Evolutionary conservation across 2,113 vertebrate genomes (phyloP).

Genomic region (Lasiurus cinereus): DNA sequence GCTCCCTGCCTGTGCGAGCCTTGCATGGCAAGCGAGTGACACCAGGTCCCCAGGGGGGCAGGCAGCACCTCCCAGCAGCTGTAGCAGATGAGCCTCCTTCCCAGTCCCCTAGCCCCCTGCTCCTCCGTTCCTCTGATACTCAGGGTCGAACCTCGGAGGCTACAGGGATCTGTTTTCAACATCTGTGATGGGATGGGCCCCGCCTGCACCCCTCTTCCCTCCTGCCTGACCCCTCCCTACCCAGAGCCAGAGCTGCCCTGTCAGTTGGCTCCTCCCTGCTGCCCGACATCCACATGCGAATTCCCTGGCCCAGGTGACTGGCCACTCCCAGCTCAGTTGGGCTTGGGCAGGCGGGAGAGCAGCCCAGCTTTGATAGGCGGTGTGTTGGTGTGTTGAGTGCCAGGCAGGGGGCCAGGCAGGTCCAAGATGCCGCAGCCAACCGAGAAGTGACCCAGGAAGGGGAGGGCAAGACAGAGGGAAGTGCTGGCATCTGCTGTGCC

Average conservation of each 20-base stretch:
- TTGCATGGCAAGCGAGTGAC: not conserved
- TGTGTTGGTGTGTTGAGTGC: not conserved
- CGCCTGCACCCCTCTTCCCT: not conserved
- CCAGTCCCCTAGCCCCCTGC: too few species aligned
- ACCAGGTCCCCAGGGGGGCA: not conserved
- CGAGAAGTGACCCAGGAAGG: rapidly evolving
- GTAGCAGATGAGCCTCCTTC: not conserved
- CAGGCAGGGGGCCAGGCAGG: not conserved
- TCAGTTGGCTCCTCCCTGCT: not conserved
- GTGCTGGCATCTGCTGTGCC: not conserved
- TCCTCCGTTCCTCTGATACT: not conserved
- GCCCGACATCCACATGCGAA: not conserved
- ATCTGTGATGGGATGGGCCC: not conserved
- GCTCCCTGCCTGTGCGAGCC: not conserved
- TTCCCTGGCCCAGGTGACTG: not conserved
- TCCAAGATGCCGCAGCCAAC: not conserved
- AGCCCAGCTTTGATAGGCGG: not conserved
- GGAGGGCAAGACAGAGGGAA: not conserved
- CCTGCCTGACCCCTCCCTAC: not conserved
- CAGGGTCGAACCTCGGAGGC: too few species aligned
- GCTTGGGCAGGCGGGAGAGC: not conserved
- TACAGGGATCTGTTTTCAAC: not conserved
- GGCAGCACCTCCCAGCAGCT: not conserved
- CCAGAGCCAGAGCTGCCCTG: not conserved
- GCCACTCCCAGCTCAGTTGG: too few species aligned